These are phyloP conservation scores for Acrossocheilus wenchowensis DNA, from an alignment of 2,797 vertebrate species.

Conservation along the genomic window DNA sequence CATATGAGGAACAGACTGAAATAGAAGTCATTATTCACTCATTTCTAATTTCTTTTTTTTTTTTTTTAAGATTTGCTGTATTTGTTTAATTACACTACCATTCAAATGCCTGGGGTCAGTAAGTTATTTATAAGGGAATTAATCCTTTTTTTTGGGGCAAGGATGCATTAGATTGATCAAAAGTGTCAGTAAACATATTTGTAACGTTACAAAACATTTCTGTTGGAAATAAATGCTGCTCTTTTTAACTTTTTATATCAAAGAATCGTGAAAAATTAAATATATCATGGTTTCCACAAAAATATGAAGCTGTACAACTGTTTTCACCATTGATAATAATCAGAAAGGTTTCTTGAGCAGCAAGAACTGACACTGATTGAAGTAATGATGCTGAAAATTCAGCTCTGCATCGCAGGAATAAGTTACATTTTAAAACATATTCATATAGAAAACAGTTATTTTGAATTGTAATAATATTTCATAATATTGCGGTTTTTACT, in stretches of 20 bases:
- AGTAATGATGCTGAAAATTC: background rate
- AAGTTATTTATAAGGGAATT: background rate
- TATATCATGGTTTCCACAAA: background rate
- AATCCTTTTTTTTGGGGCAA: background rate
- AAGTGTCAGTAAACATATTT: background rate
- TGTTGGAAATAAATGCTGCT: too few relatives aligned
- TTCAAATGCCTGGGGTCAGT: background rate
- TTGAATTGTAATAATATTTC: background rate
- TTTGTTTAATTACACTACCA: background rate
- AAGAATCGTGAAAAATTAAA: background rate
- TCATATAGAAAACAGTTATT: background rate
- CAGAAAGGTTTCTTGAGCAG: background rate
- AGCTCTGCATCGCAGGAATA: background rate
- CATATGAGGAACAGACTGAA: background rate
- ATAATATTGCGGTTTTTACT: background rate
- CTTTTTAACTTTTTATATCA: background rate
- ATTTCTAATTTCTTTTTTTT: background rate
- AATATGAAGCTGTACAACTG: background rate
- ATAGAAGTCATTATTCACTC: background rate
- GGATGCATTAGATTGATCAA: background rate
- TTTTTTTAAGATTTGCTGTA: background rate
- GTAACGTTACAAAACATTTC: background rate
- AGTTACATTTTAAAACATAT: background rate
- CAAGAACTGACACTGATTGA: background rate
- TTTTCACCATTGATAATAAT: background rate